Evolutionary conservation across 2,888 invertebrate species (phyloP), one percentile per base, ranked within the genome.

Genomic region (Diploptera punctata): DNA sequence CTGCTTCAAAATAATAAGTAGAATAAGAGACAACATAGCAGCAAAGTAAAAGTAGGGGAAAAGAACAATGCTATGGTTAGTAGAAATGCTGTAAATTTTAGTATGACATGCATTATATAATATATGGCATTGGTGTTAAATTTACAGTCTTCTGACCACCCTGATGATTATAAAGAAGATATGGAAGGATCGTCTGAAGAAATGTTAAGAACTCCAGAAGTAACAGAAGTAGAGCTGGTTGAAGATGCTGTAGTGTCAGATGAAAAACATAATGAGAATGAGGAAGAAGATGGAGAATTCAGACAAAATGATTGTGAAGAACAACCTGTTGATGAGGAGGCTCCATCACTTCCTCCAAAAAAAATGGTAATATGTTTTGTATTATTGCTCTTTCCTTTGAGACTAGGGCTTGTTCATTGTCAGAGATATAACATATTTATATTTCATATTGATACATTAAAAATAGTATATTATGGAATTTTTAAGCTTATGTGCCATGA

Each of bases 261-360:
- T 18, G 47, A 16, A 44, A 47, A 67, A 19, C 24, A 9, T 43
- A 43, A 43, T 33, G 69, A 16, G 9, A 49, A 21, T 68, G 49
- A 29, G 18, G 68, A 68, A 21, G 68, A 68, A 0, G 52, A 24
- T 52, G 7, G 18, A n/a, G n/a, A n/a, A 21, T 3, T 18, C 2
- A 24, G 24, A 52, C 21, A 52, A 13, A 43, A 38, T 33, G 43
- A 69, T 19, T 5, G 26, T 16, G 67, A 47, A 19, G 67, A 67
- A 18, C 44, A 67, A 44, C 19, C 18, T 13, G 67, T 19, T 24
- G 61, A 61, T 4, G n/a, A n/a, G n/a, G 67, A 67, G 47, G 18
- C 44, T 13, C 24, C 52, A 13, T 24, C 19, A 9, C 19, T 10
- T 13, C 52, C 52, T 9, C 19, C 19, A 13, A 52, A 52, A 24